Base-by-base conservation (phyloP, 2,888 invertebrate genomes). In the Bembecia ichneumoniformis region DNA sequence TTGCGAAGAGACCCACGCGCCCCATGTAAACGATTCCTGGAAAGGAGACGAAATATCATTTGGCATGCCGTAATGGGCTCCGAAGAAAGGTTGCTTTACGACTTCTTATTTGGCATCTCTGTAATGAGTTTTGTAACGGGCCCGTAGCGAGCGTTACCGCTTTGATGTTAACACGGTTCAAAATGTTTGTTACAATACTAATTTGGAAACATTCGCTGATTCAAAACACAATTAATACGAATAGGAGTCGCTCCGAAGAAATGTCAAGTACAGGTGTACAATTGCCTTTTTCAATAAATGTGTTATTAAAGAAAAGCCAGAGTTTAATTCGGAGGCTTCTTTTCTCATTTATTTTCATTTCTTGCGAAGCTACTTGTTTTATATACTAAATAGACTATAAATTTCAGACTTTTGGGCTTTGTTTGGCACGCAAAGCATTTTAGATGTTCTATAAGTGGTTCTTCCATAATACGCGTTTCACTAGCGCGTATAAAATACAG, bases 51-150 rank as follows among this genome's bases (percentile, higher is more conserved):
- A 77, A 82, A 84, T 82, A 84, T 83, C 77, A 84, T 84, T 84
- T 76, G 77, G 74, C 77, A 82, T 78, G 75, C 75, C 81, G 76
- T 80, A 82, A 86, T 82, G 68, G 71, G 66, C 66, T 69, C 71
- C 64, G 70, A 68, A 75, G 80, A 71, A 78, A 82, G 74, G 79
- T 78, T 78, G 75, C 74, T 81, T 80, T 80, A 82, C 71, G 78
- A 78, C 75, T 78, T 76, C 76, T 80, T 83, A 81, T 83, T 84
- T 80, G 73, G 74, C 64, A 64, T 74, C 66, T 68, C 9, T 77
- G 75, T 83, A 83, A 84, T 82, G 83, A 86, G 83, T 83, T 84
- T 82, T 75, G 71, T 74, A 71, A 73, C 63, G 67, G 73, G 72
- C 68, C 63, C 63, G 63, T 60, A 61, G 63, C 64, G 60, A 65